Evolutionary conservation across 2,888 invertebrate genomes (phyloP), one percentile per base, ranked within the genome.

Genomic region (Morpho deidamia): DNA sequence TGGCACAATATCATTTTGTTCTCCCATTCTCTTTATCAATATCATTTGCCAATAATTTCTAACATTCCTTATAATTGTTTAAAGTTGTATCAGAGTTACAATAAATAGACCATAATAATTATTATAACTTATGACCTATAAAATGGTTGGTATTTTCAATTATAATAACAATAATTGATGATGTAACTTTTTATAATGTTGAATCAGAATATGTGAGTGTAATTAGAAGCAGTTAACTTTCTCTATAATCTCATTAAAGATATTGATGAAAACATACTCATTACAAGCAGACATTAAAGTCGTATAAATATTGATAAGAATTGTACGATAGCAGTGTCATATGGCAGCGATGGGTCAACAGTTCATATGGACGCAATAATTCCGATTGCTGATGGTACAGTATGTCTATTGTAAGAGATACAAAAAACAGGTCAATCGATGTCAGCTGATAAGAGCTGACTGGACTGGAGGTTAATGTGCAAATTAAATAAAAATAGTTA

Each of bases 271-370:
- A 54, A 54, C 54, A 51, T 40, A 34, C 44, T 48, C 34, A 49
- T 50, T 45, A 51, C 38, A 42, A 44, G 44, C 39, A 51, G 48
- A 11, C 44, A 51, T 39, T 45, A 48, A 60, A 53, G 51, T 42
- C 57, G 50, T 46, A 23, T 58, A 51, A 53, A 56, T 48, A 53
- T 56, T 51, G 46, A 55, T 46, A 54, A 40, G 54, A 40, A 43
- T 11, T 38, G 37, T 7, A 11, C 7, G 55, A 53, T 53, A 53
- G 11, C 23, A 33, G 53, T 8, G 53, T 53, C 53, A 44, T 23
- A 23, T 9, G 45, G 40, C 32, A 12, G n/a, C 1, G 45, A 41
- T 8, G 41, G 51, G 46, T 48, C 53, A 44, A 33, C 47, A 38
- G 55, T 44, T 58, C 51, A 38, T 32, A 34, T 39, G 51, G 51